Conservation (phyloP, 1,140 invertebrate species). For the Agrypnia vestita region DNA sequence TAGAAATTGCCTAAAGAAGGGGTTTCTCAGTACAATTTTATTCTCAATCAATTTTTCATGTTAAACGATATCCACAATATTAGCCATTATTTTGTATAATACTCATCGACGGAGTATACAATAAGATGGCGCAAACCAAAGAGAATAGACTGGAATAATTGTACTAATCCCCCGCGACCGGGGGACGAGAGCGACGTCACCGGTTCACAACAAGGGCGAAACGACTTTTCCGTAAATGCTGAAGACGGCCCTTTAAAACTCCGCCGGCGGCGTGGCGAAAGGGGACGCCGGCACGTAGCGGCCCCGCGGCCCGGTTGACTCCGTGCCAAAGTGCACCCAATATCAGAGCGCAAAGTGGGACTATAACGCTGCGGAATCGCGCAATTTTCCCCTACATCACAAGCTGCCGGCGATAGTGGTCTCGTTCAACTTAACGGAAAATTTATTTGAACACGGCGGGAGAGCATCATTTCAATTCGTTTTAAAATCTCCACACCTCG, state of each 20-base stretch:
- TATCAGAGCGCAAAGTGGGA: conserved; percentile 34
- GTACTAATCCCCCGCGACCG: no score
- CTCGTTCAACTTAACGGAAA: conserved; percentile 38
- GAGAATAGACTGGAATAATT: no score
- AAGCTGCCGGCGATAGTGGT: conserved; percentile 25
- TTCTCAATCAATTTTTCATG: no score
- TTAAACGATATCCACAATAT: no score
- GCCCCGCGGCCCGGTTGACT: conserved; percentile 33
- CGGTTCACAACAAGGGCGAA: no score
- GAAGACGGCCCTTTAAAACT: neutral
- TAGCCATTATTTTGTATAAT: no score
- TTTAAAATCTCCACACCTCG: no score
- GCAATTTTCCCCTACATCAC: conserved; percentile 3
- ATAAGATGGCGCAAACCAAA: no score
- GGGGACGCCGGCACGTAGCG: neutral
- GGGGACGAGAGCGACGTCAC: no score
- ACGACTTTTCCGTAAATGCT: neutral
- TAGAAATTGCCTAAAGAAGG: no score
- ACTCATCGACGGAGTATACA: no score
- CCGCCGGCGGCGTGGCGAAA: neutral
- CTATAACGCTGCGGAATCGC: conserved; percentile 38
- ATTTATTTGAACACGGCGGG: conserved; percentile 27
- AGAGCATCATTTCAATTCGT: neutral
- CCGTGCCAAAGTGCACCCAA: conserved; percentile 52
- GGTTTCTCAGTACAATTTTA: no score